Evolutionary conservation across 1,140 invertebrate genomes (phyloP).

Genomic region (Vanessa atalanta): DNA sequence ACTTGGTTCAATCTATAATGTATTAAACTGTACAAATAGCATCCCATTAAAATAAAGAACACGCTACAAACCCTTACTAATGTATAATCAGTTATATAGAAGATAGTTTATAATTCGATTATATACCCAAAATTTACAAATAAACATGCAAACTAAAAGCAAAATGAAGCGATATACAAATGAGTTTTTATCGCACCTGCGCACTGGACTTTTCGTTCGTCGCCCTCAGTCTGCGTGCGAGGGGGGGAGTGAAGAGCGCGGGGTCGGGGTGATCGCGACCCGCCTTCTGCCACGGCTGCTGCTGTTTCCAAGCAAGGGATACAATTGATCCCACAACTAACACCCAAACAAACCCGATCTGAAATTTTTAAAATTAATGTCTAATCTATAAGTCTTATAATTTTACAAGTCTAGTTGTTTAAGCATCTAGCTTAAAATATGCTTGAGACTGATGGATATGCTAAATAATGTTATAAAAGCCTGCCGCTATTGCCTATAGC

Average conservation of each 20-base stretch:
- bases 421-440: too few relatives aligned
- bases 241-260: constrained; percentile 84
- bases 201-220: constrained; percentile 38
- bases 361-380: constrained; percentile 12
- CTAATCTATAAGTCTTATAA: background rate
- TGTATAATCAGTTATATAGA: too few relatives aligned
- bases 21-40: too few relatives aligned
- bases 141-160: background rate
- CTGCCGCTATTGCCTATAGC: too few relatives aligned
- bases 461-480: too few relatives aligned
- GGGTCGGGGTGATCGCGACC: constrained; percentile 72
- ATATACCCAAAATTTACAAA: background rate
- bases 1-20: too few relatives aligned
- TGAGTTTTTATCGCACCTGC: constrained; percentile 41
- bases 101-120: too few relatives aligned
- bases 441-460: too few relatives aligned
- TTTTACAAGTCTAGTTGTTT: too few relatives aligned
- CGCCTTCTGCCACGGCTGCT: constrained; percentile 59
- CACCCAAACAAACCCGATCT: constrained; percentile 68
- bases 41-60: too few relatives aligned
- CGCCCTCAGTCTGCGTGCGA: constrained; percentile 80
- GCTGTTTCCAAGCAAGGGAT: constrained; percentile 56
- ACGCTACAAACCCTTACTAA: too few relatives aligned
- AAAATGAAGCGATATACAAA: background rate
- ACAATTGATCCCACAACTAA: constrained; percentile 52